Evolutionary conservation across 2,888 invertebrate genomes (phyloP), one percentile per base, ranked within the genome.

Genomic region (Unio delphinus): DNA sequence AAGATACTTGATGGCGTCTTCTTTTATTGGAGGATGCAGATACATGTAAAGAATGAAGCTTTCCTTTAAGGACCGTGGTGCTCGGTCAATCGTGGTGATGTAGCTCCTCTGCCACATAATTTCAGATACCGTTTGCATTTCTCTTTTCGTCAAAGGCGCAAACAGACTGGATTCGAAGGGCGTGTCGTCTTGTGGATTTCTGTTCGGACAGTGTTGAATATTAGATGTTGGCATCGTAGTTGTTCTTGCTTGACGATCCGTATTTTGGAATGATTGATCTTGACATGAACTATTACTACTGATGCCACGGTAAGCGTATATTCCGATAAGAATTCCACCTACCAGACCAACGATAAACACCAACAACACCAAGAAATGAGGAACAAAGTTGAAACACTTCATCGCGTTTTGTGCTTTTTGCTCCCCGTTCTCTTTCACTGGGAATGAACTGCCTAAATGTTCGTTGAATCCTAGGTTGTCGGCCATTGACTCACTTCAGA

Each of bases 21-120:
- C 45, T 71, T 82, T 82, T 7, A 62, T 64, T 8, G 81, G 81
- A 17, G 78, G 77, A 57, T 67, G 62, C 4, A 82, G 65, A 30
- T 65, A 69, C 70, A 80, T 80, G 28, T 75, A 77, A 15, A 75
- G 66, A 56, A 82, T 76, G 45, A 77, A 80, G 23, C 69, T 78
- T 55, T 80, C 72, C 20, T 70, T 73, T 4, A 80, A 68, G 26
- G 67, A 59, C 28, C 67, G 61, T 5, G 73, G 74, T 55, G 56
- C 61, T 11, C 73, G 69, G 11, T 68, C 17, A 23, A 73, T 72
- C 20, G 76, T 62, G 28, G 70, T 74, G 28, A 78, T 65, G 26
- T 69, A 67, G 3, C 61, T 26, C 15, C 67, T 61, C 20, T 74
- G 60, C 26, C 67, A 56, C 4, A 81, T 57, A 58, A 67, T 68